These are phyloP conservation scores for Misgurnus anguillicaudatus DNA, from an alignment of 2,113 vertebrate species.

Conservation along the genomic window DNA sequence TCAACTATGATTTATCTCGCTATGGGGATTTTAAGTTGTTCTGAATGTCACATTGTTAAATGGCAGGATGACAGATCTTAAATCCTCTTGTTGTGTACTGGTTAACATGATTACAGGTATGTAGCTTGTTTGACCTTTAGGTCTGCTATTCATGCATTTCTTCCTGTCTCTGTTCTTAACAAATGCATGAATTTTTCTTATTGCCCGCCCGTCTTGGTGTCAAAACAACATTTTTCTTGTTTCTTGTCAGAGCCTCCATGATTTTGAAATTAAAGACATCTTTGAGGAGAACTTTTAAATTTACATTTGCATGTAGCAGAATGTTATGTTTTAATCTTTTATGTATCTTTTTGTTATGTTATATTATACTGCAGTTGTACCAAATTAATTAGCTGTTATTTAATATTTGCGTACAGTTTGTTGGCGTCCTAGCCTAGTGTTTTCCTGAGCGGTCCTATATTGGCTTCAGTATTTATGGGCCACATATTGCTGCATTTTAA, in stretches of 20 bases:
- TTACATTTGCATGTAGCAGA: slow-evolving; percentile 55
- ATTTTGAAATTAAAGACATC: slow-evolving; percentile 36
- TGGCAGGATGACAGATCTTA: slow-evolving; percentile 30
- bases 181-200: slow-evolving; percentile 50
- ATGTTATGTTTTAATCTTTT: slow-evolving; percentile 43
- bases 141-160: slow-evolving; percentile 24
- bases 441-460: slow-evolving; percentile 58
- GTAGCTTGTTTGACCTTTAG: slow-evolving; percentile 45
- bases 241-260: not conserved
- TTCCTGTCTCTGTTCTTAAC: slow-evolving; percentile 35
- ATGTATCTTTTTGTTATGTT: slow-evolving; percentile 44
- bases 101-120: slow-evolving; percentile 32
- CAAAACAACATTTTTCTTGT: slow-evolving; percentile 22
- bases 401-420: slow-evolving; percentile 51
- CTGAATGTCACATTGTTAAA: slow-evolving; percentile 28
- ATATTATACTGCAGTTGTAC: slow-evolving; percentile 55
- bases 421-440: slow-evolving; percentile 52
- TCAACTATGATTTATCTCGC: slow-evolving; percentile 8
- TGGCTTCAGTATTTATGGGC: slow-evolving; percentile 53
- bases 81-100: not conserved
- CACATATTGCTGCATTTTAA: slow-evolving; percentile 63
- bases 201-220: slow-evolving; percentile 35
- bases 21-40: slow-evolving; percentile 4
- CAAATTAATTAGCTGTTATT: slow-evolving; percentile 55
- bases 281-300: slow-evolving; percentile 7